These are phyloP conservation scores for Anolis carolinensis DNA, from an alignment of 2,113 vertebrate genomes.

Conservation along the genomic window DNA sequence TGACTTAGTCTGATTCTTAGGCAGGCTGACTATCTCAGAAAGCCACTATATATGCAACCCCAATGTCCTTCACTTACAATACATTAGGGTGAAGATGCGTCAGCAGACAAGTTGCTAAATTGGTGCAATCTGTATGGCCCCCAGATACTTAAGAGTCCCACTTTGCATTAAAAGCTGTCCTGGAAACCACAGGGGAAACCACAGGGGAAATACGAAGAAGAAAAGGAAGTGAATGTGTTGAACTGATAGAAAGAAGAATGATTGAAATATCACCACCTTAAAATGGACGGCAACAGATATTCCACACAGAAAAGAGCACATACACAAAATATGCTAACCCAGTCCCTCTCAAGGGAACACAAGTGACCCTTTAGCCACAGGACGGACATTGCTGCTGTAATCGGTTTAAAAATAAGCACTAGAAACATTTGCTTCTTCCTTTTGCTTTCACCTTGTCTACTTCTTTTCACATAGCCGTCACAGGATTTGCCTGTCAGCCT, in stretches of 20 bases:
- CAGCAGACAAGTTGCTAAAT: neutral
- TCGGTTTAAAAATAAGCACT: conserved; percentile 9
- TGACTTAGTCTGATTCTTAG: neutral
- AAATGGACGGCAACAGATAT: conserved; percentile 7
- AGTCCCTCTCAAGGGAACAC: neutral
- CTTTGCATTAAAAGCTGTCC: neutral
- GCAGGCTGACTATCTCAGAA: neutral
- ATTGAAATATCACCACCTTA: conserved; percentile 1
- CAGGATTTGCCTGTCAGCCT: neutral
- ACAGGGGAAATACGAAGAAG: neutral
- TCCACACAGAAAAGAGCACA: neutral
- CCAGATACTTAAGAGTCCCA: neutral
- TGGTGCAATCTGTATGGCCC: neutral
- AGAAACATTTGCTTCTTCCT: neutral
- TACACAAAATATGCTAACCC: neutral
- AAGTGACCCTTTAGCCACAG: neutral
- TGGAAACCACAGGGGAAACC: neutral
- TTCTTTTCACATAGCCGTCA: conserved; percentile 32
- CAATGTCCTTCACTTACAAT: neutral
- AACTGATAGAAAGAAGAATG: neutral
- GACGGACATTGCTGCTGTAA: neutral
- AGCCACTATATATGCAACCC: neutral
- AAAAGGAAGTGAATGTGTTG: neutral
- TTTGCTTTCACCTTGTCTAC: conserved; percentile 23
- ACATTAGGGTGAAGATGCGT: neutral